phyloP scores from a whole-genome alignment of 2,797 vertebrate genomes.

The Syndactyla subalaris region DNA sequence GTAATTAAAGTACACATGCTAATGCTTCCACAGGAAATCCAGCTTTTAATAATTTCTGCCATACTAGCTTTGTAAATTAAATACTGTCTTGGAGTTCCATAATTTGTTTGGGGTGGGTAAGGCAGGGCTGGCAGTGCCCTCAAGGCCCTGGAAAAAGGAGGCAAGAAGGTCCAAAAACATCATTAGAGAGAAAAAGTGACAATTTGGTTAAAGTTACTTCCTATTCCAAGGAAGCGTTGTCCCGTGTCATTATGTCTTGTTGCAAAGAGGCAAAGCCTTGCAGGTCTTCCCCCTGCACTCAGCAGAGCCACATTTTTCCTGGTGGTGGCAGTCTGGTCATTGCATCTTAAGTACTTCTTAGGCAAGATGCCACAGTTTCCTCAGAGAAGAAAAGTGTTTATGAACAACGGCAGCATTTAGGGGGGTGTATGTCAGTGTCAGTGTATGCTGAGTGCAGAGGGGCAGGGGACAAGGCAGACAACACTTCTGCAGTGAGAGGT shows the following conservation, averaged over 20 bases:
- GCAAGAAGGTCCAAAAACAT: not conserved
- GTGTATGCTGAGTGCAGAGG: rapidly evolving
- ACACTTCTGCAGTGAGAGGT: not conserved
- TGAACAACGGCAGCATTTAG: not conserved
- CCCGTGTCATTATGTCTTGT: rapidly evolving
- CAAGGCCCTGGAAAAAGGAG: not conserved
- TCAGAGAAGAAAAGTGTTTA: not conserved
- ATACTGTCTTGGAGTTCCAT: not conserved
- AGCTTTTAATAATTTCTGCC: not conserved
- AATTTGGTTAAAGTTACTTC: not conserved
- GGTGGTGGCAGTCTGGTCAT: not conserved
- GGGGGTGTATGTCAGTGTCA: not conserved
- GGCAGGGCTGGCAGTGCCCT: rapidly evolving
- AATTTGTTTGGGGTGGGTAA: not conserved
- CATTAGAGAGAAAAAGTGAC: not conserved
- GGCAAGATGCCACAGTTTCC: not conserved
- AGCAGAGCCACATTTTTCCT: not conserved
- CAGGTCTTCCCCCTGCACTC: not conserved
- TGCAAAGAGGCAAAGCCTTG: not conserved
- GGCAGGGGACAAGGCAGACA: not conserved
- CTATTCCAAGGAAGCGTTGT: not conserved
- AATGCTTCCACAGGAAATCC: not conserved
- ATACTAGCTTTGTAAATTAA: not conserved
- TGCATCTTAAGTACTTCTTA: rapidly evolving
- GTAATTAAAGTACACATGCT: not conserved